phyloP scores from a whole-genome alignment of 1,140 invertebrate genomes.

The Solen grandis region DNA sequence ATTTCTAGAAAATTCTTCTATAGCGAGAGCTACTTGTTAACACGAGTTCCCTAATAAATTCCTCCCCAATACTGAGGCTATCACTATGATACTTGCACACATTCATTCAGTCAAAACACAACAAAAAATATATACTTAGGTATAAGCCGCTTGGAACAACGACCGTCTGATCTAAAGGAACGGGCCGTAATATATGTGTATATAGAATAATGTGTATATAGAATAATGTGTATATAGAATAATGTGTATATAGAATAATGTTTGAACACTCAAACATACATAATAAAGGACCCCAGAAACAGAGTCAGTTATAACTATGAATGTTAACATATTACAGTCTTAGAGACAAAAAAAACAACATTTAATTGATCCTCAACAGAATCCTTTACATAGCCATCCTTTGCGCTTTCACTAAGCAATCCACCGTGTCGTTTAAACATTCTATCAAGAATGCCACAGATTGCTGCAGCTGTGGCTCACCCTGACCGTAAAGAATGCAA shows the following conservation, averaged over 20 bases:
- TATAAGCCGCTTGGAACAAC: not conserved
- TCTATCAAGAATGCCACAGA: not conserved
- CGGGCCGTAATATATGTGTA: not conserved
- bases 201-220: not conserved
- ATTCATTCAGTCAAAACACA: not conserved
- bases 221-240: not conserved
- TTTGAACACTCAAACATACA: not conserved
- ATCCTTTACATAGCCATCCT: not conserved
- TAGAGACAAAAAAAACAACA: not conserved
- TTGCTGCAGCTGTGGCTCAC: slow-evolving; percentile 23
- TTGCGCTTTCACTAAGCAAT: slow-evolving; percentile 2
- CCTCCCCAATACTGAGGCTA: not conserved
- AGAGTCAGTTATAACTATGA: not conserved
- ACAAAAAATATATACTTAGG: not conserved
- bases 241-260: not conserved
- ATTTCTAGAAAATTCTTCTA: too few relatives aligned
- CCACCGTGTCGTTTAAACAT: slow-evolving; percentile 32
- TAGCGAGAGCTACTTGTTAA: too few relatives aligned
- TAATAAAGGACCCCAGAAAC: not conserved
- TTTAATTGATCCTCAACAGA: slow-evolving; percentile 6
- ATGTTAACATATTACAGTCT: not conserved
- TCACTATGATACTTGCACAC: not conserved
- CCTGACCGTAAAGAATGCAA: not conserved
- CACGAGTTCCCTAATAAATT: not conserved
- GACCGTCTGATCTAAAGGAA: not conserved